phyloP scores from a whole-genome alignment of 2,888 invertebrate genomes.

The Eupithecia tripunctaria region DNA sequence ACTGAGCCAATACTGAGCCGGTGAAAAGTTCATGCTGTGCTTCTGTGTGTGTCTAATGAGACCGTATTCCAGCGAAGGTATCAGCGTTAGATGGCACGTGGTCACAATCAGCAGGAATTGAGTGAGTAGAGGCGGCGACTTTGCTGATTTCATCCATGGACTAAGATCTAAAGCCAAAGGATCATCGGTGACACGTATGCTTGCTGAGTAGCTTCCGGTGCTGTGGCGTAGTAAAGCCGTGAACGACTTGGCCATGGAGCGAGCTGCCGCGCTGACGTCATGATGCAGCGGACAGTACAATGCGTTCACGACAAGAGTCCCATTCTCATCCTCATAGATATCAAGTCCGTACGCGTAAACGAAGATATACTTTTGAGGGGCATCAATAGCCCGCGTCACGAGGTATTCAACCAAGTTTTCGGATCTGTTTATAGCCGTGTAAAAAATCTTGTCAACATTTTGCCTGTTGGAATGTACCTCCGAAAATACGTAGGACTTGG shows the following conservation, averaged over 20 bases:
- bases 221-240: slow-evolving; percentile 71
- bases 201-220: slow-evolving; percentile 57
- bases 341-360: slow-evolving; percentile 73
- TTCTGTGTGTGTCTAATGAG: slow-evolving; percentile 70
- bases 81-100: slow-evolving; percentile 67
- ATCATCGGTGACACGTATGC: slow-evolving; percentile 66
- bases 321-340: slow-evolving; percentile 44
- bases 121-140: slow-evolving; percentile 61
- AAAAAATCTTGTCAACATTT: slow-evolving; percentile 55
- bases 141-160: slow-evolving; percentile 56
- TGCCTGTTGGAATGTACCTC: slow-evolving; percentile 54
- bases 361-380: slow-evolving; percentile 70
- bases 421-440: slow-evolving; percentile 58
- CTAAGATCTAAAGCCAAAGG: slow-evolving; percentile 68
- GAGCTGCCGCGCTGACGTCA: slow-evolving; percentile 64
- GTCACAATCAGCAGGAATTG: slow-evolving; percentile 71
- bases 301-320: slow-evolving; percentile 57
- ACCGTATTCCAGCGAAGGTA: slow-evolving; percentile 72
- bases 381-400: slow-evolving; percentile 69
- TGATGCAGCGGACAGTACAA: slow-evolving; percentile 71
- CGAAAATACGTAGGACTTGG: slow-evolving; percentile 68
- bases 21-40: slow-evolving; percentile 69
- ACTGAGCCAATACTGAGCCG: slow-evolving; percentile 66
- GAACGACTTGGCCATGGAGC: slow-evolving; percentile 65
- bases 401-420: slow-evolving; percentile 72